Conservation (phyloP, 2,113 vertebrate genomes). For the Ailurus styani region DNA sequence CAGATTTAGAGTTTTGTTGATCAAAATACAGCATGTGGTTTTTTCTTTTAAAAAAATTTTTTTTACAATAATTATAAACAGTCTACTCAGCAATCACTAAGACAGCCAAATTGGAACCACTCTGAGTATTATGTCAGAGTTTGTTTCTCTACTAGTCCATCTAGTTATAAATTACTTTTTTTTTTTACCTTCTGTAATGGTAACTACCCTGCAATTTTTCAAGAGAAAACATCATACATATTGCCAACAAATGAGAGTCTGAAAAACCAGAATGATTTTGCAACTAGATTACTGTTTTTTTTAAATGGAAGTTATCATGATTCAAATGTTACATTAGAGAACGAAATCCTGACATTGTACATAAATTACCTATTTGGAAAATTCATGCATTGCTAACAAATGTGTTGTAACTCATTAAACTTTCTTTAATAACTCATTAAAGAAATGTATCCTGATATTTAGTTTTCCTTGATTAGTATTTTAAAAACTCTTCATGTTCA, state of each 20-base stretch:
- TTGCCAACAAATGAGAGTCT: slow-evolving; percentile 12
- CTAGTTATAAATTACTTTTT: background rate
- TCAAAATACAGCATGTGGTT: background rate
- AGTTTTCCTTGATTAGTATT: slow-evolving; percentile 39
- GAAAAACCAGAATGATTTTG: slow-evolving; percentile 20
- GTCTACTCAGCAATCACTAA: background rate
- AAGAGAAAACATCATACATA: background rate
- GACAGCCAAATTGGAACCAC: background rate
- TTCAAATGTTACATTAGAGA: slow-evolving; percentile 29
- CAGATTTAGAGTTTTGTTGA: background rate
- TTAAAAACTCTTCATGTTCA: slow-evolving; percentile 21
- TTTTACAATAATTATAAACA: slow-evolving; percentile 25
- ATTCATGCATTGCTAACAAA: background rate
- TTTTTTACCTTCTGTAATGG: background rate
- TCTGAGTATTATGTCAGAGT: background rate
- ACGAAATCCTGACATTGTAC: slow-evolving; percentile 18
- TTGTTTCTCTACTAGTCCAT: background rate
- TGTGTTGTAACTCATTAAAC: background rate
- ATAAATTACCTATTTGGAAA: slow-evolving; percentile 47
- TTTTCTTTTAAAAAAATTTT: background rate
- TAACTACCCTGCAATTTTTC: background rate
- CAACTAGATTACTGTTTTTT: background rate
- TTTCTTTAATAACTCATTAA: slow-evolving; percentile 25
- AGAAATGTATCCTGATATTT: background rate
- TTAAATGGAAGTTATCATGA: slow-evolving; percentile 21